Conservation (phyloP, 2,888 invertebrate species). For the Heteropelma amictum region DNA sequence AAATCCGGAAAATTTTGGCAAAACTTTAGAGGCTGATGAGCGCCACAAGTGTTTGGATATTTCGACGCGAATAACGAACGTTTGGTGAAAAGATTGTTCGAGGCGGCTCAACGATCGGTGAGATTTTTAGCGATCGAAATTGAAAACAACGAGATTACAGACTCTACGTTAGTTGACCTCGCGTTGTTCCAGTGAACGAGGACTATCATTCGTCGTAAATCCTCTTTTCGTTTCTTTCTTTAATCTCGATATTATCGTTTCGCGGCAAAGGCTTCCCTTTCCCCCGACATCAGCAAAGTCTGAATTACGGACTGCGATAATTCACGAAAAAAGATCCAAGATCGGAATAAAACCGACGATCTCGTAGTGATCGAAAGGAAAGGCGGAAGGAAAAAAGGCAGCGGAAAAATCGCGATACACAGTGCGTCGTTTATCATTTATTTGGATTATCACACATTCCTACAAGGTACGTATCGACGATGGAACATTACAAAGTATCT, state of each 20-base stretch:
- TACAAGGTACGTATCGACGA: conserved; percentile 1
- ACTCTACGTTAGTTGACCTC: conserved; percentile 20
- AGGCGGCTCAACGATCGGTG: conserved; percentile 8
- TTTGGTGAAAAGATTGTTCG: conserved; percentile 11
- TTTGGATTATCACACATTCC: conserved; percentile 48
- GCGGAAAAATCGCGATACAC: neutral
- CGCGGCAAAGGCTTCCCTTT: too few species aligned
- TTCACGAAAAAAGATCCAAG: too few species aligned
- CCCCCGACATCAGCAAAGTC: too few species aligned
- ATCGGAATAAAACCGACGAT: too few species aligned
- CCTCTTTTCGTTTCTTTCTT: too few species aligned
- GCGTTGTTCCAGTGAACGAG: conserved; percentile 24
- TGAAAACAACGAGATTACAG: conserved; percentile 4
- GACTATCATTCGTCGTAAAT: too few species aligned
- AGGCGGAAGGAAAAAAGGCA: too few species aligned
- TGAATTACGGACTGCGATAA: too few species aligned
- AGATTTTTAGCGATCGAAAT: neutral
- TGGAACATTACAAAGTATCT: neutral
- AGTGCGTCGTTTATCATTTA: conserved; percentile 36
- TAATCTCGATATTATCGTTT: neutral
- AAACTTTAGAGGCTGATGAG: neutral
- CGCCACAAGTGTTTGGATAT: conserved; percentile 39
- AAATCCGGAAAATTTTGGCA: conserved; percentile 31
- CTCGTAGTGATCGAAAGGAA: conserved; percentile 30
- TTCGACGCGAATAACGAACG: conserved; percentile 11